Percentiles rank a stretch among this genome's conserved stretches.
These are phyloP conservation scores for Diadegma fenestrale DNA, from an alignment of 2,888 invertebrate species.

Conservation along the genomic window DNA sequence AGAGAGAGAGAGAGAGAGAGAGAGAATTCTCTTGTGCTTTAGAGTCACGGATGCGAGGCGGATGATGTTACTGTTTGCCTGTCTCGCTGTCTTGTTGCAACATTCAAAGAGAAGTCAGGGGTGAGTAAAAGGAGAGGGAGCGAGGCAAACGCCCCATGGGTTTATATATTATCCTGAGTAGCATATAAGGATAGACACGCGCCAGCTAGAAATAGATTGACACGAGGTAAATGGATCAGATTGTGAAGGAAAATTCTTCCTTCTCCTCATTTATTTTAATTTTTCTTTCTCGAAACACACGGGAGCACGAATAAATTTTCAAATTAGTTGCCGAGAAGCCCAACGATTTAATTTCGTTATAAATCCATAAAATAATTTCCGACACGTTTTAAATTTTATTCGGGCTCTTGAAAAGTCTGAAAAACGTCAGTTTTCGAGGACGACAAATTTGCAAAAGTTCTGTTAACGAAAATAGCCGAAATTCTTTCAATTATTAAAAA, in stretches of 20 bases:
- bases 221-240: slow-evolving; percentile 29
- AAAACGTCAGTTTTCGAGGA: not conserved
- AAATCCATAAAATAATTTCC: not conserved
- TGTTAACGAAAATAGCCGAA: not conserved
- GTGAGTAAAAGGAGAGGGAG: slow-evolving; percentile 17
- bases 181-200: slow-evolving; percentile 52
- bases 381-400: not conserved
- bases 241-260: slow-evolving; percentile 30
- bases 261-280: not conserved
- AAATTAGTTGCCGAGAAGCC: not conserved
- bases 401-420: not conserved
- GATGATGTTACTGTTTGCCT: slow-evolving; percentile 72
- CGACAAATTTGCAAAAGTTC: not conserved
- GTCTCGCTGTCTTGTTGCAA: slow-evolving; percentile 66
- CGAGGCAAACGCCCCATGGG: slow-evolving; percentile 24
- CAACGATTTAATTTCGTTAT: not conserved
- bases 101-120: slow-evolving; percentile 38
- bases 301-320: not conserved
- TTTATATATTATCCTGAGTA: slow-evolving; percentile 43
- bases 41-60: slow-evolving; percentile 67
- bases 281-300: not conserved
- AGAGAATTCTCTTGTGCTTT: slow-evolving; percentile 54
- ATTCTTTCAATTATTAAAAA: not conserved
- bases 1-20: not conserved
- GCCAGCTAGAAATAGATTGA: slow-evolving; percentile 60